phyloP scores from a whole-genome alignment of 92 coral and sea anemone genomes.

The Anthopleura xanthogrammica region DNA sequence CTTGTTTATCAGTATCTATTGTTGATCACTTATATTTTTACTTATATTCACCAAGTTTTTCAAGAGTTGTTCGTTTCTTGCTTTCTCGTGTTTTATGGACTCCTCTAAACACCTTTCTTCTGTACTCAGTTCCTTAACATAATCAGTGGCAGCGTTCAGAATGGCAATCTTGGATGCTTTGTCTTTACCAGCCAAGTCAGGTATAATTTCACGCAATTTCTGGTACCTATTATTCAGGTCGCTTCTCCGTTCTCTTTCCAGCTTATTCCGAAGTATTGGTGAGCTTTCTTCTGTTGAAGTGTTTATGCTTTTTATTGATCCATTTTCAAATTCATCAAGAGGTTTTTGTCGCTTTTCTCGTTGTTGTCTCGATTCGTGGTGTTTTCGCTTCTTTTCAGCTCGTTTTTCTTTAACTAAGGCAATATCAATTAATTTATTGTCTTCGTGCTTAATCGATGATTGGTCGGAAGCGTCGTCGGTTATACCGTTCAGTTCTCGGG shows the following conservation, averaged over 20 bases:
- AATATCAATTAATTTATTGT: slow-evolving; percentile 12
- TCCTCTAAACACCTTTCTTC: slow-evolving; percentile 24
- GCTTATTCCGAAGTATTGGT: slow-evolving; percentile 25
- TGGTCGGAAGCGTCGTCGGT: background rate
- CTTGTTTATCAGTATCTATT: background rate
- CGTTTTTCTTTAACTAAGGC: slow-evolving; percentile 30
- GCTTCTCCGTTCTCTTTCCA: slow-evolving; percentile 70
- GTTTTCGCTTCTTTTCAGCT: slow-evolving; percentile 27
- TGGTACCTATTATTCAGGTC: slow-evolving; percentile 69
- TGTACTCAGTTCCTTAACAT: slow-evolving; percentile 32
- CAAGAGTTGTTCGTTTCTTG: slow-evolving; percentile 28
- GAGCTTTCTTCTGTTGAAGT: background rate
- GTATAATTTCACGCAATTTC: slow-evolving; percentile 53
- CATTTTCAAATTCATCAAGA: background rate
- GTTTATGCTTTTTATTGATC: background rate
- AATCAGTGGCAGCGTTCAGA: slow-evolving; percentile 51
- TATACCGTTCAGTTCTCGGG: background rate
- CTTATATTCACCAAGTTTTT: slow-evolving; percentile 34
- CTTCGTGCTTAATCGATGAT: background rate
- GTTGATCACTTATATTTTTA: background rate
- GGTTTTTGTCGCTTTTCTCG: slow-evolving; percentile 13
- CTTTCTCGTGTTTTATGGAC: slow-evolving; percentile 22
- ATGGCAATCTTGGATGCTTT: slow-evolving; percentile 67
- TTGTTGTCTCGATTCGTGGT: background rate
- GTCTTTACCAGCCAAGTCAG: slow-evolving; percentile 42